Base-by-base conservation (phyloP, 2,113 vertebrate species). In the Antennarius striatus region DNA sequence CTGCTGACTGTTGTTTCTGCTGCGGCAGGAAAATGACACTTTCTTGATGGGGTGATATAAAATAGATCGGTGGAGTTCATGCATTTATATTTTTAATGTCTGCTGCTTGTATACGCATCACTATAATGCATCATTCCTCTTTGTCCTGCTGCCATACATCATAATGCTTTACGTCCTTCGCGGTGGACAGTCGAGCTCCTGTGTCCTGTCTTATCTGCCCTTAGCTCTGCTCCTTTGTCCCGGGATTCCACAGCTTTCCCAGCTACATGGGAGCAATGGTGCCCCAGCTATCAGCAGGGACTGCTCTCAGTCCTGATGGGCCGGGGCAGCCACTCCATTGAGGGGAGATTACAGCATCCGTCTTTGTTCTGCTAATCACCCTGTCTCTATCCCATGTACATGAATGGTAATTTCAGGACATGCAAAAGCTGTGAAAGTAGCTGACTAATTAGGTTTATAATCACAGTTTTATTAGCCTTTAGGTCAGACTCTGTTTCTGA, bases 401-500 rank as follows among this genome's bases (percentile, higher is more conserved):
- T 82, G 63, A 77, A 90, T 81, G 62, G 47, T 77, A 67, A 80
- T 77, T 85, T 75, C 39, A 42, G 56, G 54, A 75, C 62, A 45
- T 63, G 59, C 60, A 63, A 69, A 79, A 79, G 60, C 68, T 79
- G 65, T 47, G 62, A 80, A 79, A 77, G 71, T 76, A 76, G 57
- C 65, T 66, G 71, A 63, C 69, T 91, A 89, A 91, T 92, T 90
- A 89, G 79, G 63, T 89, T 89, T 78, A 88, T 77, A 90, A 92
- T 90, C 83, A 83, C 59, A 55, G 48, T 81, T 87, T 79, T 71
- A 91, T 86, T 87, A 86, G 73, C 72, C 73, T 85, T 70, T 68
- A 67, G 61, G 61, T 70, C 64, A 46, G 17, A 65, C 36, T 70
- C 47, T 71, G 30, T 61, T 49, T 67, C 11, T 56, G 39, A 42